Evolutionary conservation across 2,113 vertebrate species (phyloP), one percentile per base, ranked within the genome.

Genomic region (Hippolais icterina): DNA sequence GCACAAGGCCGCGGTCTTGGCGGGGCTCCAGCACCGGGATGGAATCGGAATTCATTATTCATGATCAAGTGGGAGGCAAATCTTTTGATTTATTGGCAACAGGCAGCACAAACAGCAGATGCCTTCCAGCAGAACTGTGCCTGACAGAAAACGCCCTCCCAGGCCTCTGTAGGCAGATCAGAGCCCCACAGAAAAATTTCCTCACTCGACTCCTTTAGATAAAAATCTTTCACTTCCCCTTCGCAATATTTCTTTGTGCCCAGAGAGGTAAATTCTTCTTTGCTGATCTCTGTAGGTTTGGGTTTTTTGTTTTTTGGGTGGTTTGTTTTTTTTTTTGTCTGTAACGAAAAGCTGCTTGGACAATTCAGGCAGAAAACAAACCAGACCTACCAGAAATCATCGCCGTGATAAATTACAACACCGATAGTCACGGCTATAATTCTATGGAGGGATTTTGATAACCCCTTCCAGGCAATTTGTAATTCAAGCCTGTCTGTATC

Each of bases 71-170:
- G 87, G 90, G 91, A 97, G 93, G 92, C 57, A 37, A 76, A 87
- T 6, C 82, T 77, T 64, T 47, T 93, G 94, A 95, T 97, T 95
- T 95, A 88, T 90, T 88, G 82, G 93, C 91, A 83, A 25, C 10
- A 6, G 68, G 94, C 82, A 79, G 84, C 93, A 69, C 87, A 76
- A 93, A 71, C 61, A 54, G 53, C 93, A 91, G 94, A 65, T 85
- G 93, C 93, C 84, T 94, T 47, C 78, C 78, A 93, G 95, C 89
- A 66, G 89, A 85, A 8, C 72, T 6, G 54, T 20, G 44, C 37
- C 54, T 1, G 49, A 61, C 69, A 56, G 78, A 37, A 89, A 89
- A 76, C 2, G 4, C 31, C 68, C 61, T 89, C 74, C 57, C 5
- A 59, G 50, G 54, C 77, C 69, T 82, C 52, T 52, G 77, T 0